Conservation (phyloP, 1,140 invertebrate species). For the Ceratina australensis region DNA sequence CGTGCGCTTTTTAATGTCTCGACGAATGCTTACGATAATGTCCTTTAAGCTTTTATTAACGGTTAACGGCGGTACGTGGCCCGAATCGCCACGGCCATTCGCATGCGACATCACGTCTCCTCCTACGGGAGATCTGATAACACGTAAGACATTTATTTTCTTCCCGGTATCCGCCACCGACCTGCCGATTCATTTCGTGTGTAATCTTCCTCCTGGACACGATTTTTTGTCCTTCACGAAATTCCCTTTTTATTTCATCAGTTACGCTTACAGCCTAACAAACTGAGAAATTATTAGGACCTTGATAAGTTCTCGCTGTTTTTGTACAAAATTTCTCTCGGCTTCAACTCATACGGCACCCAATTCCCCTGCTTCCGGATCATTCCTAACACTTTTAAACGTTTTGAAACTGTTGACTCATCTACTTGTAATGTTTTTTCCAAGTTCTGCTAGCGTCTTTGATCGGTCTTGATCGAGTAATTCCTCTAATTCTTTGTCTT, state of each 20-base stretch:
- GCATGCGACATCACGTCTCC: constrained; percentile 55
- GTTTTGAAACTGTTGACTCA: too few species aligned
- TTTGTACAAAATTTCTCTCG: too few species aligned
- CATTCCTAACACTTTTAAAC: too few species aligned
- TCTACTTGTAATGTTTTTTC: too few species aligned
- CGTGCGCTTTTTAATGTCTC: constrained; percentile 79
- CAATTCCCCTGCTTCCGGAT: too few species aligned
- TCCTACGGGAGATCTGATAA: constrained; percentile 39
- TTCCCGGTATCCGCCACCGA: not conserved
- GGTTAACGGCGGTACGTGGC: constrained; percentile 76
- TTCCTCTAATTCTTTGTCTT: too few species aligned
- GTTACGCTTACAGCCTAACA: too few species aligned
- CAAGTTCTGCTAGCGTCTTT: too few species aligned
- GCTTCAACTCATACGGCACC: too few species aligned
- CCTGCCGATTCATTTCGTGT: constrained; percentile 29
- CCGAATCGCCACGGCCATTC: constrained; percentile 72
- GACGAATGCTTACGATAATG: constrained; percentile 77
- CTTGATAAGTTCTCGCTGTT: too few species aligned
- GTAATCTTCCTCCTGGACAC: constrained; percentile 5
- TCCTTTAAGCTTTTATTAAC: constrained; percentile 79
- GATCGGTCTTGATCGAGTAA: too few species aligned
- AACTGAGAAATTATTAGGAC: too few species aligned
- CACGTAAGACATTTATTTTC: constrained; percentile 39
- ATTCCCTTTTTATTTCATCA: not conserved
- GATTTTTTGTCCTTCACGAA: not conserved